Evolutionary conservation across 2,888 invertebrate species (phyloP), one percentile per base, ranked within the genome.

Genomic region (Ferrisia virgata): DNA sequence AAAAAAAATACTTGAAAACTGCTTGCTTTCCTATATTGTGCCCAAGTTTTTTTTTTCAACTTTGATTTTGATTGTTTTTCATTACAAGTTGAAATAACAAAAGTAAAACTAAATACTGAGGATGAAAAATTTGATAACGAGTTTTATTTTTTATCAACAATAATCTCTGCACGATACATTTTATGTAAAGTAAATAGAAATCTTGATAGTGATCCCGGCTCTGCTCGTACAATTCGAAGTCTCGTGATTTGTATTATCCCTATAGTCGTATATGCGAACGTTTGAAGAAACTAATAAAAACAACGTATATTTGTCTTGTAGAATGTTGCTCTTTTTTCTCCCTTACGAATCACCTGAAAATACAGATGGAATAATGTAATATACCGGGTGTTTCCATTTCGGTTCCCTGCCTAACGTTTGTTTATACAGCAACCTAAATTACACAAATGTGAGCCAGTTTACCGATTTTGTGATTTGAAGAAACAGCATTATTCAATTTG

Each of bases 31-130:
- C 64, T 64, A 64, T 64, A 64, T 28, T 25, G 15, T 64, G 64
- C 64, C 64, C 64, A 64, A 64, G 64, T 64, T 64, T 64, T 28
- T 64, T n/a, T 13, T 28, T 64, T n/a, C 28, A 64, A 64, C 64
- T 64, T 64, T 64, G 64, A 64, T 64, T 64, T 64, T 64, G 64
- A 64, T 64, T 64, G 64, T 64, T 64, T 64, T 64, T 64, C 28
- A 64, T 64, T 64, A 28, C 28, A 25, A 25, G 28, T 64, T 64
- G 28, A 64, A 64, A 64, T 64, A 64, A 64, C 28, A 64, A 28
- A 64, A 64, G 64, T 64, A 28, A 28, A 64, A 25, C 64, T 64
- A 28, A 64, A 64, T 64, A 64, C 28, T 28, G n/a, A 2, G 28
- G 11, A 25, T 64, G 64, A 28, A 28, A 64, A 64, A 28, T 64